These are phyloP conservation scores for Drosophila subpulchrella DNA, from an alignment of 1,140 invertebrate species.

Conservation along the genomic window DNA sequence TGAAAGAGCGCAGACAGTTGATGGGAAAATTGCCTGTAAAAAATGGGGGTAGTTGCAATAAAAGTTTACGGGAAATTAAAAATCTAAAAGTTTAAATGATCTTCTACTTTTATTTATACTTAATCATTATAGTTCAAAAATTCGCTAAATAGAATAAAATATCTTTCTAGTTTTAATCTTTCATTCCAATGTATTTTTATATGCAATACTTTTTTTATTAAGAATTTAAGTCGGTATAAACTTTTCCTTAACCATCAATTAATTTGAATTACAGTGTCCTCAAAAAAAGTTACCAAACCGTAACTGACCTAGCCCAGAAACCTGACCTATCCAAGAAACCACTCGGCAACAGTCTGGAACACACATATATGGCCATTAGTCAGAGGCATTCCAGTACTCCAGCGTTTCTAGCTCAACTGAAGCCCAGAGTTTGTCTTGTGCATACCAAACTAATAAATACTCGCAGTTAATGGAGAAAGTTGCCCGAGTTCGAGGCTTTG, in stretches of 20 bases:
- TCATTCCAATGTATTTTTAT: no score
- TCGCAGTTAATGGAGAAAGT: constrained; percentile 52
- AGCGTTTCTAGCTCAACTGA: constrained; percentile 39
- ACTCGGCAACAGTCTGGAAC: background rate
- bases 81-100: background rate
- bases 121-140: background rate
- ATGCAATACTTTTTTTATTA: no score
- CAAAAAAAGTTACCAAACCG: constrained; percentile 8
- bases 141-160: no score
- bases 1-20: background rate
- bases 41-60: background rate
- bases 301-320: constrained; percentile 58
- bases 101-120: background rate
- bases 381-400: constrained; percentile 28
- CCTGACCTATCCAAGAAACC: constrained; percentile 42
- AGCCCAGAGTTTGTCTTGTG: constrained; percentile 38
- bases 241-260: no score
- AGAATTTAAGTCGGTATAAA: no score
- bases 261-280: background rate
- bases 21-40: background rate
- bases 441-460: constrained; percentile 54
- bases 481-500: constrained; percentile 32
- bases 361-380: constrained; percentile 10
- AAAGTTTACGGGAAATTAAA: background rate
- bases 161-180: no score